Percentiles rank a stretch among this genome's conserved stretches.
phyloP scores from a whole-genome alignment of 2,888 invertebrate genomes.

The Hypolimnas misippus region DNA sequence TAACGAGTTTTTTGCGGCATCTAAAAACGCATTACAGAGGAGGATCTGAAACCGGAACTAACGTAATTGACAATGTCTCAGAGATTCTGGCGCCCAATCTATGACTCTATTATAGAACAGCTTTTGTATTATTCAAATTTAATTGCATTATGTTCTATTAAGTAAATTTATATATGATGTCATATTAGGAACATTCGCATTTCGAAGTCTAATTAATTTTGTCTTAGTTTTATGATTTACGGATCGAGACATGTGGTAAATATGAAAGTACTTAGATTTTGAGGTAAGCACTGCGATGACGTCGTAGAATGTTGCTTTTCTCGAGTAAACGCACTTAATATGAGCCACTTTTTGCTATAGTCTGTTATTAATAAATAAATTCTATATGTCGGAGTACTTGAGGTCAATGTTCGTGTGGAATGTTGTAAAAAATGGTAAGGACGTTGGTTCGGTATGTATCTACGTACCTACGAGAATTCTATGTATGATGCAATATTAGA shows the following conservation, averaged over 20 bases:
- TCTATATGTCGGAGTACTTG: constrained; percentile 70
- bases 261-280: background rate
- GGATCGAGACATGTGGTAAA: no score
- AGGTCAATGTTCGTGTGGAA: constrained; percentile 76
- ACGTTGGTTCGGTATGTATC: constrained; percentile 69
- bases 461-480: constrained; percentile 31
- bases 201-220: constrained; percentile 9
- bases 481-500: constrained; percentile 50
- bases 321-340: constrained; percentile 67
- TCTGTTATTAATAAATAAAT: constrained; percentile 77
- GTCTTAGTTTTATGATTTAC: constrained; percentile 12
- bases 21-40: constrained; percentile 64
- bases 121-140: constrained; percentile 22
- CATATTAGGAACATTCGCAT: background rate
- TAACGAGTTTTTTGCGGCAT: constrained; percentile 58
- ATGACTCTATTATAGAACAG: constrained; percentile 44
- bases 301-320: constrained; percentile 22
- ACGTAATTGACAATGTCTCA: constrained; percentile 66
- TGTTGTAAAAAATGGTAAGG: constrained; percentile 80
- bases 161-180: background rate
- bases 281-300: background rate
- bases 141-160: constrained; percentile 15
- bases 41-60: constrained; percentile 81
- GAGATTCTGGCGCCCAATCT: constrained; percentile 40
- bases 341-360: constrained; percentile 72